Conservation (phyloP, 2,888 invertebrate species). For the Phrixothrix hirtus region DNA sequence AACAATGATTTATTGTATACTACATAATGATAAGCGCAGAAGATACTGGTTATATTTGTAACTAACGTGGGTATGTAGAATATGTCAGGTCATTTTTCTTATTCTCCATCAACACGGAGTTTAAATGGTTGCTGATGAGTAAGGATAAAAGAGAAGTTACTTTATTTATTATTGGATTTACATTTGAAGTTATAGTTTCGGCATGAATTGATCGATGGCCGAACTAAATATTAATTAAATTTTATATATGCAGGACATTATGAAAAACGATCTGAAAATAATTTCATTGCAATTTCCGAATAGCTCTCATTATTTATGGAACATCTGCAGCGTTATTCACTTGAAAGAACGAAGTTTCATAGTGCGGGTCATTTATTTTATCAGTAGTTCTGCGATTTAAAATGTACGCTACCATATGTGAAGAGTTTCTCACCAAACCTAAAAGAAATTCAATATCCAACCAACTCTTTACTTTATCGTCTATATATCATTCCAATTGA, state of each 20-base stretch:
- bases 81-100: conserved; percentile 24
- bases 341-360: conserved; percentile 5
- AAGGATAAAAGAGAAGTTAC: background rate
- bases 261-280: background rate
- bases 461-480: conserved; percentile 30
- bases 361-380: conserved; percentile 7
- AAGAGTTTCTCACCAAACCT: conserved; percentile 13
- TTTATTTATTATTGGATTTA: too few relatives aligned
- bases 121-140: background rate
- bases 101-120: background rate
- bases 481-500: conserved; percentile 36
- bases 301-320: conserved; percentile 10
- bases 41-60: conserved; percentile 17
- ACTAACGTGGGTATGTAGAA: conserved; percentile 23
- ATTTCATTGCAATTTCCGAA: conserved; percentile 14
- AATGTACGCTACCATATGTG: conserved; percentile 20
- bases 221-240: background rate
- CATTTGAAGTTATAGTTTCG: background rate
- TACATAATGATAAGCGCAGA: conserved; percentile 20
- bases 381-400: conserved; percentile 14
- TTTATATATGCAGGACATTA: background rate
- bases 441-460: conserved; percentile 32
- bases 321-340: conserved; percentile 3
- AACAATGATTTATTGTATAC: conserved; percentile 21
- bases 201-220: too few relatives aligned